These are phyloP conservation scores for Calliphora vomitoria DNA, from an alignment of 2,888 invertebrate species.

Conservation along the genomic window DNA sequence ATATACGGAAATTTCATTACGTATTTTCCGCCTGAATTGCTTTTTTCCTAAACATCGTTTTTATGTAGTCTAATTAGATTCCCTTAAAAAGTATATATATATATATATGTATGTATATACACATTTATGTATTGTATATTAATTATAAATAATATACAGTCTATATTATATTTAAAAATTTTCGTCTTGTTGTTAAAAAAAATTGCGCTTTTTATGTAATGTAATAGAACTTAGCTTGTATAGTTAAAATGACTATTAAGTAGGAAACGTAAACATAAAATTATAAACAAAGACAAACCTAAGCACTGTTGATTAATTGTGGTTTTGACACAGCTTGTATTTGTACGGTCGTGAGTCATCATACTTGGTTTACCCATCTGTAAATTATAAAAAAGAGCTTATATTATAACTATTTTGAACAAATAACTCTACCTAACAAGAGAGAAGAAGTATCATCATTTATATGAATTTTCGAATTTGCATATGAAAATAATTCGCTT, in stretches of 20 bases:
- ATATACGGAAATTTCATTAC: not conserved
- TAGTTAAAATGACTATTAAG: slow-evolving; percentile 54
- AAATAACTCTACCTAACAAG: too few relatives aligned
- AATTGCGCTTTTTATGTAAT: slow-evolving; percentile 39
- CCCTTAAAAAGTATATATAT: slow-evolving; percentile 17
- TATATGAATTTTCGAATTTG: too few relatives aligned
- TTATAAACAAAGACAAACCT: slow-evolving; percentile 83
- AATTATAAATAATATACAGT: slow-evolving; percentile 74
- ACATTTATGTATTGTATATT: slow-evolving; percentile 45
- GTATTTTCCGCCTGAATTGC: not conserved
- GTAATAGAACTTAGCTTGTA: slow-evolving; percentile 76
- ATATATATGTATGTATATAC: slow-evolving; percentile 34
- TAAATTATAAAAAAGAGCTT: slow-evolving; percentile 45
- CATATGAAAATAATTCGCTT: too few relatives aligned
- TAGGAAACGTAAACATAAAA: slow-evolving; percentile 59
- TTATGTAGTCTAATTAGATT: slow-evolving; percentile 35
- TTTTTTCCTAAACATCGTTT: slow-evolving; percentile 30
- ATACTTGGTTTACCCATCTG: slow-evolving; percentile 84
- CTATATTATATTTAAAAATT: slow-evolving; percentile 79
- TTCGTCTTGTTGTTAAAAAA: slow-evolving; percentile 76
- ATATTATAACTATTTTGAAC: not conserved
- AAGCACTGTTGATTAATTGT: slow-evolving; percentile 84
- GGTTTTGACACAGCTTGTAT: slow-evolving; percentile 82
- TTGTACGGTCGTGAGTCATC: slow-evolving; percentile 82
- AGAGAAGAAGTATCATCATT: too few relatives aligned